Base-by-base conservation (phyloP, 2,888 invertebrate species). In the Pristionchus maxplancki region DNA sequence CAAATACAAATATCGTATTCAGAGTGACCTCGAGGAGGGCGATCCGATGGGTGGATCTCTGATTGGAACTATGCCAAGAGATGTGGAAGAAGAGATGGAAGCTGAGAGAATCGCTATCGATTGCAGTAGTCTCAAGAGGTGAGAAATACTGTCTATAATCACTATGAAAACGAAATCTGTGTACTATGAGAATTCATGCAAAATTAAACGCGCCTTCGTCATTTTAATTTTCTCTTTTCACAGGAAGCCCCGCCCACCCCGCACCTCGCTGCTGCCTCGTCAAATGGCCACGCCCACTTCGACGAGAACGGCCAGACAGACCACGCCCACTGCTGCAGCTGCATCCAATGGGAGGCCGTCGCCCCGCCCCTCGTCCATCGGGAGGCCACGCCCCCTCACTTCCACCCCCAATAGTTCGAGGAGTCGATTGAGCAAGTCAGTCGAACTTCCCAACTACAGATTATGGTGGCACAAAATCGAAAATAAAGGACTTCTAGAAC, bases 31-130 rank as follows among this genome's bases (percentile, higher is more conserved):
- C 20, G 82, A 82, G 44, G 28, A 31, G 53, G 82, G 53, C 44
- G n/a, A n/a, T 85, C 62, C 28, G 3, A 64, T 64, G 48, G 50
- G 48, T 11, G 85, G 50, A 64, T 85, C 62, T 28, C 50, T 85
- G n/a, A 64, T 85, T 58, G 85, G 85, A 40, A 64, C 28, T 1
- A 48, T 85, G 40, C 85, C 85, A 31, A 44, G 85, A 48, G 85
- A 85, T 40, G 85, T 85, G 1, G 64, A 85, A 11, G 85, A 85
- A 17, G 85, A 85, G 31, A 44, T 85, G 37, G 85, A 85, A 64
- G 85, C 85, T n/a, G 85, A 85, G 44, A 62, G 28, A 28, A 85
- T 85, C 20, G 85, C 37, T 28, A 85, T 85, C 31, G 85, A 85
- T 28, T 85, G 85, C 48, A 28, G 28, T 13, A 85, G 40, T 85